Percentiles rank a stretch among this genome's conserved stretches.
Conservation (phyloP, 2,888 invertebrate genomes). For the Drosophila meridiana region DNA sequence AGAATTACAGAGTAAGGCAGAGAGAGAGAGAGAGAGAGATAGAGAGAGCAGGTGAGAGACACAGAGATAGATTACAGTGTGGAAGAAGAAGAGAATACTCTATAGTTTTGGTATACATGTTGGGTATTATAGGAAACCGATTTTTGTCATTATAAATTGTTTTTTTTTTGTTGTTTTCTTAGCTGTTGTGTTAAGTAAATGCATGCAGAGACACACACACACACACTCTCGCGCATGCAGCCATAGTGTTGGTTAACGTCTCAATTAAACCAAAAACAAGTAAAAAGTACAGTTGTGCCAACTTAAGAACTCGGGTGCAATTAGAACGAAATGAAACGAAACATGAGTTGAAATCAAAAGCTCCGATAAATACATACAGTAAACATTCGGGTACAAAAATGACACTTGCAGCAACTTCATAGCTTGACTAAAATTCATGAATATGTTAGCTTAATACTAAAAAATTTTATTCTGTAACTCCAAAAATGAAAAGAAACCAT, state of each 20-base stretch:
- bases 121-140: slow-evolving; percentile 77
- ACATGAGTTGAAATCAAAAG: slow-evolving; percentile 34
- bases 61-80: slow-evolving; percentile 19
- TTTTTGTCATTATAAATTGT: slow-evolving; percentile 70
- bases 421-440: slow-evolving; percentile 83
- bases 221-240: slow-evolving; percentile 45
- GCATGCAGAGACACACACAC: slow-evolving; percentile 15
- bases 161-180: slow-evolving; percentile 15
- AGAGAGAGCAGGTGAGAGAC: slow-evolving; percentile 7
- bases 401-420: slow-evolving; percentile 85
- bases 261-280: neutral
- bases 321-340: slow-evolving; percentile 27
- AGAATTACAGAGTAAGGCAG: slow-evolving; percentile 15
- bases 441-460: slow-evolving; percentile 74
- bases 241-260: slow-evolving; percentile 47
- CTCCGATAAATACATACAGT: slow-evolving; percentile 41
- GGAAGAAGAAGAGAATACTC: slow-evolving; percentile 33
- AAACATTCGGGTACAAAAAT: slow-evolving; percentile 56
- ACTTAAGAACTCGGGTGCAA: slow-evolving; percentile 33
- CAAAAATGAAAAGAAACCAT: slow-evolving; percentile 43
- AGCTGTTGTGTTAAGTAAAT: slow-evolving; percentile 25
- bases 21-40: slow-evolving; percentile 25
- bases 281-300: slow-evolving; percentile 46
- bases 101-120: slow-evolving; percentile 64
- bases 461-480: slow-evolving; percentile 34